Base-by-base conservation (phyloP, 92 coral and sea anemone species). In the Parazoanthus atlanticus region DNA sequence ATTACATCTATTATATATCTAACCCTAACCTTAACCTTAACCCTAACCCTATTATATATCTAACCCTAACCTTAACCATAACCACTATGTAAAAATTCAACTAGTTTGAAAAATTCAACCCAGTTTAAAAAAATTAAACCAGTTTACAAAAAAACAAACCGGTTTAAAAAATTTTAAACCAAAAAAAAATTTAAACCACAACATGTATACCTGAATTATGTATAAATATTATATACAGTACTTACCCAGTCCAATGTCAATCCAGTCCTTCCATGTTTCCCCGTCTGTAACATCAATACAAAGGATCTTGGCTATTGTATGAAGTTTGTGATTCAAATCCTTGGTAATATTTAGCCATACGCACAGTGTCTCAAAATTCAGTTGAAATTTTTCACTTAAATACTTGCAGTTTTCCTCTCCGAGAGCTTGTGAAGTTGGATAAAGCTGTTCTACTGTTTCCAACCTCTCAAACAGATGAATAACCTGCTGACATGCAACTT, bases 191-290 rank as follows among this genome's bases (percentile, higher is more conserved):
- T n/a, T n/a, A n/a, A n/a, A n/a, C n/a, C n/a, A n/a, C n/a, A n/a
- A 36, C 38, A 36, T 36, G 38, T 36, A 36, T 36, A 36, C 38
- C 38, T 36, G 38, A 36, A 36, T n/a, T n/a, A n/a, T n/a, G 38
- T 36, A 36, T 5, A 3, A 43, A 7, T 43, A 43, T 43, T 43
- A 43, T 10, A 43, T 43, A 10, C n/a, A 43, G 1, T 82, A 72
- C 94, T 90, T 88, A 83, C 98, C 98, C 82, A 96, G 89, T 32
- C 99, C 99, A 66, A 93, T 79, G 56, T 91, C 91, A 40, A 91
- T 54, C 99, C 99, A 96, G 49, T 96, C 99, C 58, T 94, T 90
- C 99, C 99, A 96, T 0, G 90, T 76, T 11, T 88, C 90, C n/a
- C 56, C 71, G 29, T 92, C 91, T 28, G 77, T 91, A 9, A 76